Conservation (phyloP, 1,140 invertebrate species). For the Portunus trituberculatus region DNA sequence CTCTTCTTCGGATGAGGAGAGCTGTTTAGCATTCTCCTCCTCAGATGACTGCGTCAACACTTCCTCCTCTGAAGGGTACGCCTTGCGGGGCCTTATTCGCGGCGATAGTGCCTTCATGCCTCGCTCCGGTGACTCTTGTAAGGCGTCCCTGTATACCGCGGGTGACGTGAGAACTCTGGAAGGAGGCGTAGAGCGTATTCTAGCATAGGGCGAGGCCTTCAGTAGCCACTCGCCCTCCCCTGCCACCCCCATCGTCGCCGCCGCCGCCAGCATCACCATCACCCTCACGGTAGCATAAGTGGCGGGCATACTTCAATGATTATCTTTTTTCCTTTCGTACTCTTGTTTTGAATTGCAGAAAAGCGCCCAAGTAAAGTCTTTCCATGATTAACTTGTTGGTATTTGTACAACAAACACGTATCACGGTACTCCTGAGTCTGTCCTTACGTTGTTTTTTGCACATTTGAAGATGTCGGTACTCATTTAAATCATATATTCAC, state of each 20-base stretch:
- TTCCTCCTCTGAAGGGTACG: not conserved
- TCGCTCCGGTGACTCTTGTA: not conserved
- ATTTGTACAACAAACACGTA: too few relatives aligned
- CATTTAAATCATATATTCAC: too few relatives aligned
- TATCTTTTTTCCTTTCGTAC: not conserved
- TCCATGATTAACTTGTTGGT: not conserved
- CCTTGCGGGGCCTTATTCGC: not conserved
- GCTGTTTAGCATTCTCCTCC: not conserved
- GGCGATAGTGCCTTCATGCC: not conserved
- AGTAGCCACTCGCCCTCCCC: not conserved
- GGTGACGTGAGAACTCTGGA: not conserved
- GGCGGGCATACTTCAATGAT: not conserved
- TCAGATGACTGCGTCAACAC: not conserved
- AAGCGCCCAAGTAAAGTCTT: not conserved
- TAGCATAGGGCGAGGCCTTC: not conserved
- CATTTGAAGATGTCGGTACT: too few relatives aligned
- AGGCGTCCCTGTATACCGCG: not conserved
- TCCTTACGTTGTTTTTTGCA: too few relatives aligned
- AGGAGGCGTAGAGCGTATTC: not conserved
- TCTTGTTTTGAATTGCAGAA: not conserved
- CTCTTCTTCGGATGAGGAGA: not conserved
- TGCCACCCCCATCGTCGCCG: not conserved
- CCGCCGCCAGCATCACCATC: constrained; percentile 29
- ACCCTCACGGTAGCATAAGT: not conserved
- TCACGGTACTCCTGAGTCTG: too few relatives aligned